These are phyloP conservation scores for Dicycla oo DNA, from an alignment of 2,888 invertebrate genomes.

Conservation along the genomic window DNA sequence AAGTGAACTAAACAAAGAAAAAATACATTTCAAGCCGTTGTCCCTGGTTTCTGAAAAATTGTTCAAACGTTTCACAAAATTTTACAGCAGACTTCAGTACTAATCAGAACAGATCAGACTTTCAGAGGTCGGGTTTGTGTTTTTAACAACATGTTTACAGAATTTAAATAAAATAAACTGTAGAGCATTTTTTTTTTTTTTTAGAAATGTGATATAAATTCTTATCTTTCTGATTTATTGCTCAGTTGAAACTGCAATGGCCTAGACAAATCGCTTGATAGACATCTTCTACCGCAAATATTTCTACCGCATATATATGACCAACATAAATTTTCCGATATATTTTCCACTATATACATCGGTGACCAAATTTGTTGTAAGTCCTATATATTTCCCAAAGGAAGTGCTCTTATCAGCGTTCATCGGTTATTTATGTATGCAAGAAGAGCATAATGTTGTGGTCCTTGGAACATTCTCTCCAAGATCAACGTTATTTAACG, in stretches of 20 bases:
- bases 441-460: background rate
- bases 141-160: background rate
- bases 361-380: background rate
- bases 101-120: background rate
- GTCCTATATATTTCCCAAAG: background rate
- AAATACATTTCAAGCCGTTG: constrained; percentile 19
- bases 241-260: background rate
- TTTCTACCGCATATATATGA: background rate
- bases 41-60: background rate
- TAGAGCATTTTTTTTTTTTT: background rate
- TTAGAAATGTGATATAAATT: background rate
- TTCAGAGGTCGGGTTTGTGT: background rate
- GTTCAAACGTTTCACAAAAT: background rate
- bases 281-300: background rate
- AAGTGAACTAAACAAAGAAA: constrained; percentile 92
- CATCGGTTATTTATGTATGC: background rate
- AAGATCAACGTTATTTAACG: too few relatives aligned
- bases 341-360: background rate
- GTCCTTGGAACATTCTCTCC: too few relatives aligned
- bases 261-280: background rate
- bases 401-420: too few relatives aligned
- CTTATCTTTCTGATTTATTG: background rate
- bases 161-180: background rate
- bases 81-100: background rate
- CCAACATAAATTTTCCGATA: background rate